These are phyloP conservation scores for Pygoscelis antarcticus DNA, from an alignment of 2,113 vertebrate genomes.

Conservation along the genomic window DNA sequence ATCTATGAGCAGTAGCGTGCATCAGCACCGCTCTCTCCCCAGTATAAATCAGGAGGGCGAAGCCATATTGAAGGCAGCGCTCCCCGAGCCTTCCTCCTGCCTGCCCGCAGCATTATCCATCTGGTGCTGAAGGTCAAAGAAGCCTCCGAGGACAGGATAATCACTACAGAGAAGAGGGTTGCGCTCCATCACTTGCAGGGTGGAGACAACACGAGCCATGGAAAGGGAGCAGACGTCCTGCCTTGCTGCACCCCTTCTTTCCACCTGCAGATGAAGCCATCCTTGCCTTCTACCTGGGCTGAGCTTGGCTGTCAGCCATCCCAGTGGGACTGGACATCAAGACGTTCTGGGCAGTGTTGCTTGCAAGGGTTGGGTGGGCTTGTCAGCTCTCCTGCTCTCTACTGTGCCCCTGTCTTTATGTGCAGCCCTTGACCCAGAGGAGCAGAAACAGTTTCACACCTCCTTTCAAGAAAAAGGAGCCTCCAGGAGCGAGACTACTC, in stretches of 20 bases:
- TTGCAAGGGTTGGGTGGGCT: neutral
- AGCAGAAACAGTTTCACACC: neutral
- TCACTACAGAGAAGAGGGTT: neutral
- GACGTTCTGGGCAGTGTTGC: neutral
- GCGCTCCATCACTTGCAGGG: neutral
- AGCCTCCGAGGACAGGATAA: neutral
- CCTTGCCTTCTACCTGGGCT: neutral
- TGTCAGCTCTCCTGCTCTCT: neutral
- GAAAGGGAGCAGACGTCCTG: neutral
- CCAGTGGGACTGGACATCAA: neutral
- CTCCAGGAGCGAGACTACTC: neutral
- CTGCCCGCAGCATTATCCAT: constrained; percentile 8
- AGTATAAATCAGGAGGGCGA: constrained; percentile 40
- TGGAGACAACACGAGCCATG: neutral
- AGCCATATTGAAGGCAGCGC: constrained; percentile 24
- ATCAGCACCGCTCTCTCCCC: constrained; percentile 2
- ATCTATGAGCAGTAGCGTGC: constrained; percentile 42
- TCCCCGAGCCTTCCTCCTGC: constrained; percentile 12
- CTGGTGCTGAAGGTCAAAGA: constrained; percentile 59
- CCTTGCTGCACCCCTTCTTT: neutral
- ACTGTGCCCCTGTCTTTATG: too few relatives aligned
- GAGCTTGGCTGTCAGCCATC: neutral
- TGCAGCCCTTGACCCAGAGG: neutral
- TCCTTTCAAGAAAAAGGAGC: neutral
- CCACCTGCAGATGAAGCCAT: accelerated